A percentile compares a stretch with the other conserved stretches of the same genome.
Conservation (phyloP, 2,888 invertebrate genomes). For the Nomada lathburiana region DNA sequence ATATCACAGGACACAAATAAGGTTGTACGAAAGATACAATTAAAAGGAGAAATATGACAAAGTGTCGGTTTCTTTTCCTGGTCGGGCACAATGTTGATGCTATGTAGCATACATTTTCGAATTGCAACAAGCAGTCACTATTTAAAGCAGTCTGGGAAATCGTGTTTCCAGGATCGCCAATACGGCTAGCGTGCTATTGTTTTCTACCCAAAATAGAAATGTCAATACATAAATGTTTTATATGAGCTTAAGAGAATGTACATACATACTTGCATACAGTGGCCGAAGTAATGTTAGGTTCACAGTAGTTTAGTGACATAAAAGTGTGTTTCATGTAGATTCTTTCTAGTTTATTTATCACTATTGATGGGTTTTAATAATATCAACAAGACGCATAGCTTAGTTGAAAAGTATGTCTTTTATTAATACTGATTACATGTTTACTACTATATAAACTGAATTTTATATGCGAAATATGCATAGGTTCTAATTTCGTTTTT, state of each 20-base stretch:
- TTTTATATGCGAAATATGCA: no score
- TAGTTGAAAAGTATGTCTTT: no score
- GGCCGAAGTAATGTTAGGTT: no score
- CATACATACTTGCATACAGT: no score
- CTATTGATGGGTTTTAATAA: no score
- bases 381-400: background rate
- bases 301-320: no score
- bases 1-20: background rate
- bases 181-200: background rate
- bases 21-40: no score
- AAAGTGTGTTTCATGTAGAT: no score
- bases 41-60: background rate
- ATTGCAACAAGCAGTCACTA: conserved; percentile 21
- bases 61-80: background rate
- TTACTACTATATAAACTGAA: no score
- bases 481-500: no score
- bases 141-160: conserved; percentile 34
- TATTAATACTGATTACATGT: no score
- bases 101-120: conserved; percentile 10
- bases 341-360: no score
- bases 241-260: background rate
- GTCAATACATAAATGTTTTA: background rate
- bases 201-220: conserved; percentile 36
- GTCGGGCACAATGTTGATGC: conserved; percentile 1
- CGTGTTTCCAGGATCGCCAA: background rate